Base-by-base conservation (phyloP, 1,140 invertebrate genomes). In the Leucophenga varia region DNA sequence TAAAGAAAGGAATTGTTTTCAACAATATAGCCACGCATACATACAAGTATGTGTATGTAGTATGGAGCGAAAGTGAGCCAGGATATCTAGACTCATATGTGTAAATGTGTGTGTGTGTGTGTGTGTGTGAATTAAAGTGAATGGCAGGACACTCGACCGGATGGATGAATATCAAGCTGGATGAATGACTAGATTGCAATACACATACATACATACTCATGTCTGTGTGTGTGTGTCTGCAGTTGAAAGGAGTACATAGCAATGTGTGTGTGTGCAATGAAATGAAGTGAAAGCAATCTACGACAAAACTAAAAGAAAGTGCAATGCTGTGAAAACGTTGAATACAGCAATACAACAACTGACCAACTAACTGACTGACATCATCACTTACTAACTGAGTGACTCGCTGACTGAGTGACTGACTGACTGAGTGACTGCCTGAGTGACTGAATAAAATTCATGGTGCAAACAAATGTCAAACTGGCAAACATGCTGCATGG, bases 401-500 rank as follows among this genome's bases (percentile, higher is more conserved):
- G n/a, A n/a, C n/a, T n/a, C n/a, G n/a, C 61, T 57, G 35, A 64
- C 47, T 47, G 61, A 65, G 61, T 54, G 54, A 64, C 46, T 58
- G 49, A 61, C 61, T 65, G 63, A 67, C 63, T 67, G n/a, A n/a
- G n/a, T n/a, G n/a, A n/a, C n/a, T n/a, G n/a, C n/a, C n/a, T n/a
- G n/a, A n/a, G n/a, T n/a, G n/a, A n/a, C n/a, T n/a, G n/a, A n/a
- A n/a, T n/a, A n/a, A n/a, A n/a, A n/a, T n/a, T 67, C 63, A 67
- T 67, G 63, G 67, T 61, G 64, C 58, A 69, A 70, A 70, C 65
- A 70, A 70, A 69, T 70, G 65, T 70, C 64, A 65, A 64, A 65
- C 61, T 61, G 65, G 65, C 61, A 37, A 28, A n/a, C n/a, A n/a
- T n/a, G n/a, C n/a, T n/a, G n/a, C n/a, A n/a, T n/a, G n/a, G n/a